Evolutionary conservation across 2,797 vertebrate genomes (phyloP).

Genomic region (Sphaeramia orbicularis): DNA sequence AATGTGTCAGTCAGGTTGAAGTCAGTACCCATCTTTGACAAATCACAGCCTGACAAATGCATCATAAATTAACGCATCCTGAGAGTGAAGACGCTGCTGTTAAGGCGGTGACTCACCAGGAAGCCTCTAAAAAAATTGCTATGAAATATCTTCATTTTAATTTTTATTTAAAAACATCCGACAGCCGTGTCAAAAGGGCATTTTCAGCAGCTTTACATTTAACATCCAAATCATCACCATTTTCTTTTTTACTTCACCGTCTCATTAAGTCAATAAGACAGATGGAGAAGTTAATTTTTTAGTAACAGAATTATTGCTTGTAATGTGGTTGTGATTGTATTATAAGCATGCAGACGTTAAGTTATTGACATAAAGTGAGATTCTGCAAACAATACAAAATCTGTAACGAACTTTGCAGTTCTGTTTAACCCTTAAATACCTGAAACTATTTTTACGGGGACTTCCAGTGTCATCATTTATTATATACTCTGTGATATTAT

Average conservation of each 20-base stretch:
- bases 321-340: not conserved
- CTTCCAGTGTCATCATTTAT: no score
- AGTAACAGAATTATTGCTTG: not conserved
- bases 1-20: conserved; percentile 61
- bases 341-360: not conserved
- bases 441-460: no score
- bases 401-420: not conserved
- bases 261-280: not conserved
- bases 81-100: conserved; percentile 12
- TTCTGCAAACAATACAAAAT: not conserved
- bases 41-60: conserved; percentile 58
- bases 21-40: conserved; percentile 61
- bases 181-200: not conserved
- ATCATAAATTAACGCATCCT: conserved; percentile 40
- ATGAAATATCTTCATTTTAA: conserved; percentile 5
- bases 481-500: no score
- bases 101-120: conserved; percentile 45
- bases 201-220: conserved; percentile 2
- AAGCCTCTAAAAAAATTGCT: conserved; percentile 27
- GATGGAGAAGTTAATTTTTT: conserved; percentile 11
- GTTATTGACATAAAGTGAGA: not conserved
- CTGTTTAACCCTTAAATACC: not conserved
- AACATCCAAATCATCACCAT: not conserved
- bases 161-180: conserved; percentile 4
- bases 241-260: not conserved